These are phyloP conservation scores for Drosophila atroscutellata DNA, from an alignment of 2,888 invertebrate species.

Conservation along the genomic window DNA sequence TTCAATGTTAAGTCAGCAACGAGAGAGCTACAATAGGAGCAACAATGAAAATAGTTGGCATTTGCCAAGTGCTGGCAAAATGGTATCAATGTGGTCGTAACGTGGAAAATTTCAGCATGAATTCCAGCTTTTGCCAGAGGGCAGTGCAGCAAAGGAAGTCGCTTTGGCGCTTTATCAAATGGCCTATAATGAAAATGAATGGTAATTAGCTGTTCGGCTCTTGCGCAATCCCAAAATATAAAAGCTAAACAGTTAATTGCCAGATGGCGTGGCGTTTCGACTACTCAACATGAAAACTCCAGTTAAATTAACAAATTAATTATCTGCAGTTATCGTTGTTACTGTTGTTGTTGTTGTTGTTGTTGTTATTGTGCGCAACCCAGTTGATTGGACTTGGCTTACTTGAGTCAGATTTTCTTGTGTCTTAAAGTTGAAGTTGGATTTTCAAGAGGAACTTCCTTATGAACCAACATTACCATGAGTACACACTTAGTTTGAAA, in stretches of 20 bases:
- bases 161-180: conserved; percentile 51
- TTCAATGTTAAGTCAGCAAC: conserved; percentile 64
- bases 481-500: conserved; percentile 12
- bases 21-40: conserved; percentile 22
- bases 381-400: conserved; percentile 62
- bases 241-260: conserved; percentile 48
- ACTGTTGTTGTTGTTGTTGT: conserved; percentile 1
- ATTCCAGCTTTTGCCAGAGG: conserved; percentile 36
- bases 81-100: conserved; percentile 47
- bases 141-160: conserved; percentile 60
- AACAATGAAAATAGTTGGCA: conserved; percentile 39
- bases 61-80: not conserved
- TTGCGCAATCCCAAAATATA: conserved; percentile 56
- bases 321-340: conserved; percentile 3
- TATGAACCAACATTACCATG: conserved; percentile 20
- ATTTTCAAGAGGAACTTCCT: conserved; percentile 52
- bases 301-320: conserved; percentile 41
- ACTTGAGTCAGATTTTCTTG: conserved; percentile 18
- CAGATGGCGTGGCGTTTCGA: conserved; percentile 11
- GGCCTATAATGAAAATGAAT: conserved; percentile 72
- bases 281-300: conserved; percentile 44
- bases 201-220: conserved; percentile 57
- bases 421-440: conserved; percentile 7
- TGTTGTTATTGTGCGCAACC: conserved; percentile 19
- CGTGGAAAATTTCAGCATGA: conserved; percentile 52